Base-by-base conservation (phyloP, 2,113 vertebrate species). In the Limnothrissa miodon region DNA sequence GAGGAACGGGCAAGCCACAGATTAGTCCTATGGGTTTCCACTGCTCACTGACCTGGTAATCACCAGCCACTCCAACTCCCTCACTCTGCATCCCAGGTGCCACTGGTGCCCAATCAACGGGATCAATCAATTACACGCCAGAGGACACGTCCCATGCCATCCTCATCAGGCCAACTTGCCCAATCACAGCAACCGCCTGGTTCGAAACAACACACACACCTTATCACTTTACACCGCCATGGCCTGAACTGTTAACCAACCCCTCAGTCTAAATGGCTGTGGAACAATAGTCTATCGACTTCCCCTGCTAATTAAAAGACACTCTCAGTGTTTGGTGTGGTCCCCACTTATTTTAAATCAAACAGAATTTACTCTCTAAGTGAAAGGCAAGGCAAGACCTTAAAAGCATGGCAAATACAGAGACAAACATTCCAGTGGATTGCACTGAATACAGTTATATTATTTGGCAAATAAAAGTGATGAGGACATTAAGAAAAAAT, bases 71-170 rank as follows among this genome's bases (percentile, higher is more conserved):
- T 74, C 8, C 62, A 19, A 13, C 48, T 29, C 59, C 59, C 25
- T 10, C 59, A 33, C 59, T 29, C 66, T 36, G 4, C 13, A 10
- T 74, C 66, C 66, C 66, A 74, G 66, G 66, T 74, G 29, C 2
- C 66, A 74, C 66, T 36, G 66, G 29, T 36, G 29, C 66, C 66
- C 15, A 15, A 13, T 74, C 66, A 36, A 13, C 33, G 1, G 66
- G 29, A 74, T 36, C 66, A 74, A 36, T 74, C 66, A 39, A 74
- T 74, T 74, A 36, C 66, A 39, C 66, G 66, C 29, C 66, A 36
- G 66, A 74, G 66, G 62, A 13, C 62, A 70, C 36, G 0, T 4
- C 13, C 66, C 66, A 74, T 36, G 66, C 66, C 66, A 74, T 11
- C 66, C 1, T 29, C 66, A 74, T 74, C 11, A 17, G 1, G 51